Percentiles rank a stretch among this genome's conserved stretches.
Conservation (phyloP, 2,113 vertebrate genomes). For the Spheniscus mendiculus region DNA sequence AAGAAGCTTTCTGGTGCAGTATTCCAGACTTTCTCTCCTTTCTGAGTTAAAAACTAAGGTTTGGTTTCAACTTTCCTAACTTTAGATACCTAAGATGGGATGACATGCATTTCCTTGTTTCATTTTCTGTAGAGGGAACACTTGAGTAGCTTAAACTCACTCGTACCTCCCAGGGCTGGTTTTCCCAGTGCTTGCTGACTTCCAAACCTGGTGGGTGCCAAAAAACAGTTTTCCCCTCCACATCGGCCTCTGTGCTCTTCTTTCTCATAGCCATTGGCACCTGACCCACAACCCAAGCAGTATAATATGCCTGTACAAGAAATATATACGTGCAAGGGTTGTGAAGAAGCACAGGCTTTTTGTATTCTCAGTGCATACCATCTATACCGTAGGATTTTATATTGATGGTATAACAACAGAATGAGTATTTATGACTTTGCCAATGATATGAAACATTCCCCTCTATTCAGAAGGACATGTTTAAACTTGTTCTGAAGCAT, state of each 20-base stretch:
- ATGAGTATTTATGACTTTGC: background rate
- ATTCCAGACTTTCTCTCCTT: background rate
- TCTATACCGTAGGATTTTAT: background rate
- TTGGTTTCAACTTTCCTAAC: background rate
- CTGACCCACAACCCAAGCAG: background rate
- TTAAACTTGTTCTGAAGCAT: background rate
- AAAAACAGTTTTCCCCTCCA: background rate
- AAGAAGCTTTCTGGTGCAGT: background rate
- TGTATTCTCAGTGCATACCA: background rate
- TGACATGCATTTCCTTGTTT: background rate
- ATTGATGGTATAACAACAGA: too few relatives aligned
- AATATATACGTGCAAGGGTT: background rate
- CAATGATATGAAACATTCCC: background rate
- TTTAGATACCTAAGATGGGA: background rate
- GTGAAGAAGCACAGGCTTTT: background rate
- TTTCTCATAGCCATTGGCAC: background rate
- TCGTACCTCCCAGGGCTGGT: fast-evolving
- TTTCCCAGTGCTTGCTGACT: background rate
- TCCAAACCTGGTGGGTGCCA: background rate
- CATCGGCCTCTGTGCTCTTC: background rate
- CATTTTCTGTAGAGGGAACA: background rate
- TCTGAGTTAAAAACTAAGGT: background rate
- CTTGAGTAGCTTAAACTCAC: background rate
- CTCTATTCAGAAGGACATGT: background rate
- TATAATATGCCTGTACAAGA: background rate